Evolutionary conservation across 2,888 invertebrate species (phyloP), one percentile per base, ranked within the genome.

Genomic region (Nephrotoma guestfalica): DNA sequence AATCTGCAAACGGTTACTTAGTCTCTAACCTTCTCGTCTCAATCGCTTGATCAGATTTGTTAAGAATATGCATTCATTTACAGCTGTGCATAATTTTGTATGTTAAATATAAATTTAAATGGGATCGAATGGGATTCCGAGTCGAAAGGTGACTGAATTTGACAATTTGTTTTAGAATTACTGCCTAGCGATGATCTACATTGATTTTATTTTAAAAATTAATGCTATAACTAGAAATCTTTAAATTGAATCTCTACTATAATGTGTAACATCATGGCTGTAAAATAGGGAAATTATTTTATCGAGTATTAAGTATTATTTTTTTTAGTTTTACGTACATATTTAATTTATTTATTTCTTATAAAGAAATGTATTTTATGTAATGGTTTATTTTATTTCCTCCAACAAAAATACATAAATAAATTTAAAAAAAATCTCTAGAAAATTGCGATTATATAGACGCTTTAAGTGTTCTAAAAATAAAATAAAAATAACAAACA

Each of bases 381-480:
- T 30, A 18, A 71, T 71, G 30, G 71, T 71, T 71, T 57, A 57
- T 71, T 47, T 71, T 71, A 30, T 71, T 71, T 71, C 30, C 9
- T 30, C 71, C 71, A 71, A 51, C 51, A 51, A 71, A 71, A 71
- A 7, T 71, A 71, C 71, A 71, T 71, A 71, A 71, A 18, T 71
- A 71, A 57, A 30, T 30, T 57, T 41, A n/a, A 84, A 85, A 43
- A 15, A 85, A 85, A 45, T 18, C 85, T 43, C 85, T 85, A 85
- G 85, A 43, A 85, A 43, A 85, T 43, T 45, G 85, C 85, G 18
- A 85, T 85, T 85, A 85, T 45, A 85, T 85, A 85, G 85, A 85
- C 85, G 85, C 85, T 85, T 85, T 85, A 85, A 85, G 85, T 85
- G 85, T 85, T 85, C 85, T 85, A 85, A 85, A 18, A 85, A 15